A percentile compares a stretch with the other conserved stretches of the same genome.
phyloP scores from a whole-genome alignment of 2,797 vertebrate species.

The Poeciliopsis paucimaculata region DNA sequence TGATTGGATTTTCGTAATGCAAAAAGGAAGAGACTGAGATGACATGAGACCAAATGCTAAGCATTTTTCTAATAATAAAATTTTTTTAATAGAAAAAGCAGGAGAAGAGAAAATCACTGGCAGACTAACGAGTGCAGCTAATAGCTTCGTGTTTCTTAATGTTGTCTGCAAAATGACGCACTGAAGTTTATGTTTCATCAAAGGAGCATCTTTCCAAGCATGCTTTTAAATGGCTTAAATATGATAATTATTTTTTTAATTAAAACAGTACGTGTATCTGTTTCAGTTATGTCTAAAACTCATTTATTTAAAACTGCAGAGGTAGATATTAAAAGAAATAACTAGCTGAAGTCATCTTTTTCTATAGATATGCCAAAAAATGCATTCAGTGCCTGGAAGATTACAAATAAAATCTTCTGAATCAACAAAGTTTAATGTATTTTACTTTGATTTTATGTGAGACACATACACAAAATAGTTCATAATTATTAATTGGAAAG shows the following conservation, averaged over 20 bases:
- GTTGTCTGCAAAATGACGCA: not conserved
- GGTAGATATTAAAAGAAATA: not conserved
- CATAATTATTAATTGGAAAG: not conserved
- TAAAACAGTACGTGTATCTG: not conserved
- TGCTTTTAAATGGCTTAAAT: not conserved
- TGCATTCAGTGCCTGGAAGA: not conserved
- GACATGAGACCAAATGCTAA: not conserved
- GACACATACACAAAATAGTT: not conserved
- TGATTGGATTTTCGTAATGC: not conserved
- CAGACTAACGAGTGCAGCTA: conserved; percentile 42
- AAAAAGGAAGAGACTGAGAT: not conserved
- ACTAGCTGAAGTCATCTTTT: not conserved
- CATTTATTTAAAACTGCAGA: not conserved
- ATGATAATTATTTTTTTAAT: not conserved
- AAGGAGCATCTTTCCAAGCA: not conserved
- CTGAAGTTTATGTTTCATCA: not conserved
- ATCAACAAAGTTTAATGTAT: not conserved
- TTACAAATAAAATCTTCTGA: not conserved
- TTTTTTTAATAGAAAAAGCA: not conserved
- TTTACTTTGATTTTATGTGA: not conserved
- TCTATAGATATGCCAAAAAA: not conserved
- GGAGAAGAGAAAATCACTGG: conserved; percentile 3
- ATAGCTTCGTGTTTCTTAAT: conserved; percentile 20
- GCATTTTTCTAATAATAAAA: not conserved
- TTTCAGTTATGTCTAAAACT: not conserved